Evolutionary conservation across 37 sponge, comb jelly and placozoan genomes (phyloP), one percentile per base, ranked within the genome.

Genomic region (Lycopodina hypogea): DNA sequence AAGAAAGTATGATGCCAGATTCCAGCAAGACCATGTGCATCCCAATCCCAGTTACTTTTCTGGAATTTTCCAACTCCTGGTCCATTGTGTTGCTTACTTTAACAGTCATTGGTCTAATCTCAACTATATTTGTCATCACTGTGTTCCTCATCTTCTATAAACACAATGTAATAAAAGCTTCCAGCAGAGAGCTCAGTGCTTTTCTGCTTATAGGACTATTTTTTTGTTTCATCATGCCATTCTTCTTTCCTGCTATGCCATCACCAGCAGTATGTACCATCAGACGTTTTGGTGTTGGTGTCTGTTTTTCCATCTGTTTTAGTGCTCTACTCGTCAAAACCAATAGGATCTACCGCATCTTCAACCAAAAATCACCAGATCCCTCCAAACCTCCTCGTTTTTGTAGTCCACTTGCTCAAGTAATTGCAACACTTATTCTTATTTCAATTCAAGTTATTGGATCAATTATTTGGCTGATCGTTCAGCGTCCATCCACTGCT

Each of bases 161-260:
- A 9, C 69, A 78, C 26, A 68, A 58, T 36, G 50, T 86, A 35
- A 63, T 90, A 53, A 89, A 90, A 56, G n/a, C n/a, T n/a, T n/a
- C n/a, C n/a, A n/a, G n/a, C n/a, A n/a, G n/a, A n/a, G n/a, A n/a
- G n/a, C n/a, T n/a, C n/a, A n/a, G n/a, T n/a, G n/a, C n/a, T n/a
- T n/a, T n/a, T n/a, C n/a, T n/a, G n/a, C n/a, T n/a, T 24, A 33
- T 35, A 29, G 90, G 90, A 8, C 30, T 90, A 29, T 1, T 82
- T 0, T 48, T 90, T 35, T 83, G 80, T 29, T 90, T 74, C 73
- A 8, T 79, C 0, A 52, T 83, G 28, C 81, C 90, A 34, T 81
- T 90, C 70, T 62, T 77, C 56, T 78, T 39, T 29, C 39, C 90
- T 58, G 77, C 61, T 38, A 41, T 68, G 61, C 90, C 94, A 1